Base-by-base conservation (phyloP, 2,888 invertebrate genomes). In the Tinea semifulvella region DNA sequence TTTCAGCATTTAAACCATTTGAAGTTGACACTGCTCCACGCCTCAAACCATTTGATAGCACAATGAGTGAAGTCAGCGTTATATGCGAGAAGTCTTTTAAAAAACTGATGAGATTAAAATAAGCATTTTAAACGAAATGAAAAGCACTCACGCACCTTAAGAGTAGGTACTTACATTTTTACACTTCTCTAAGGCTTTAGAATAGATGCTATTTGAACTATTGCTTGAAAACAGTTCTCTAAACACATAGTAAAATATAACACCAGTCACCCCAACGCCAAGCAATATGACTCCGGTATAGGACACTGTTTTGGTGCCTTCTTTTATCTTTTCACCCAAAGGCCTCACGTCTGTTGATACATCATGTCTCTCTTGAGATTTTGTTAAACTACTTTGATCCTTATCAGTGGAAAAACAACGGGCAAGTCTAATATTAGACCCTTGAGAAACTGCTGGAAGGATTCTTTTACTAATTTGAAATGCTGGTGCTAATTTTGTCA, bases 231-330 rank as follows among this genome's bases (percentile, higher is more conserved):
- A 94, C 17, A 97, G 71, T 69, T 96, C 96, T 48, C 86, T 85
- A 55, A 93, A 91, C 47, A 96, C 87, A 43, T 90, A 87, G 66
- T 89, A 96, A 61, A 94, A 89, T 65, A 96, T 87, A 2, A 90
- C 74, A 17, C 89, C 91, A 28, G 94, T 93, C 1, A 95, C 87
- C 27, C 91, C 91, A 47, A 94, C 65, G 1, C 94, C 95, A 26
- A 87, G 74, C 42, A 95, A 57, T 52, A 96, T 92, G 1, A 97
- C 86, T 10, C 89, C 89, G 54, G 91, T 84, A 61, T 96, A 96
- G 6, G 91, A 90, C 2, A 86, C 90, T 52, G 95, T 95, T 73
- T 95, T 94, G 1, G 94, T 92, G 11, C 92, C 92, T 74, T 96
- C 94, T 66, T 94, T 95, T 1, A 94, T 92, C 84, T 88, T 89